Evolutionary conservation across 2,888 invertebrate species (phyloP).

Genomic region (Heliconius erato): DNA sequence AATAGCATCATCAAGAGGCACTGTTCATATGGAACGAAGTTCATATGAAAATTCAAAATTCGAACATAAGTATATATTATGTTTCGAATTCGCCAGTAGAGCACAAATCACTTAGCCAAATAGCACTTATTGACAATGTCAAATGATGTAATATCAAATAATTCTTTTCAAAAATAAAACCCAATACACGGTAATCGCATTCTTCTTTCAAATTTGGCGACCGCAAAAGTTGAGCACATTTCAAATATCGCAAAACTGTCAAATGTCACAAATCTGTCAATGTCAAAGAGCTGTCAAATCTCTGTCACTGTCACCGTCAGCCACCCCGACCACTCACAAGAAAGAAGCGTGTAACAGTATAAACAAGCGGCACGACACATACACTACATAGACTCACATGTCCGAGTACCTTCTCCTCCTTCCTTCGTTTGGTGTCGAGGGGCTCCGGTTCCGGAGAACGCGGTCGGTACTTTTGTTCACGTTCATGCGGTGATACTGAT

Average conservation of each 20-base stretch:
- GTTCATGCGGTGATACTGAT: slow-evolving; percentile 93
- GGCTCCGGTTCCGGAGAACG: slow-evolving; percentile 92
- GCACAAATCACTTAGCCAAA: too few species aligned
- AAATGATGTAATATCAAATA: too few species aligned
- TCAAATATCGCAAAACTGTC: background rate
- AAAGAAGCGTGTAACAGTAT: slow-evolving; percentile 39
- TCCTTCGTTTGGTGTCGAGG: slow-evolving; percentile 90
- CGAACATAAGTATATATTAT: too few species aligned
- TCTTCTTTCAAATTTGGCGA: background rate
- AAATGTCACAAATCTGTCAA: background rate
- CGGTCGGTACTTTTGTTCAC: slow-evolving; percentile 92
- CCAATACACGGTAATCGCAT: background rate
- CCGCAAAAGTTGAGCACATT: background rate
- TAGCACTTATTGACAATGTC: too few species aligned
- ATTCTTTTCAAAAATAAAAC: too few species aligned
- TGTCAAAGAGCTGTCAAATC: background rate
- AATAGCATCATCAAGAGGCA: too few species aligned
- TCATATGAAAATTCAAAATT: too few species aligned
- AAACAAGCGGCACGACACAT: slow-evolving; percentile 65
- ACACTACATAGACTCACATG: slow-evolving; percentile 90
- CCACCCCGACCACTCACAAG: slow-evolving; percentile 35
- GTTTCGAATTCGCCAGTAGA: too few species aligned
- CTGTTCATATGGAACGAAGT: too few species aligned
- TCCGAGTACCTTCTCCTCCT: slow-evolving; percentile 94
- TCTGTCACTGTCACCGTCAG: slow-evolving; percentile 10